These are phyloP conservation scores for Diorhabda elongata DNA, from an alignment of 1,140 invertebrate species.

Conservation along the genomic window DNA sequence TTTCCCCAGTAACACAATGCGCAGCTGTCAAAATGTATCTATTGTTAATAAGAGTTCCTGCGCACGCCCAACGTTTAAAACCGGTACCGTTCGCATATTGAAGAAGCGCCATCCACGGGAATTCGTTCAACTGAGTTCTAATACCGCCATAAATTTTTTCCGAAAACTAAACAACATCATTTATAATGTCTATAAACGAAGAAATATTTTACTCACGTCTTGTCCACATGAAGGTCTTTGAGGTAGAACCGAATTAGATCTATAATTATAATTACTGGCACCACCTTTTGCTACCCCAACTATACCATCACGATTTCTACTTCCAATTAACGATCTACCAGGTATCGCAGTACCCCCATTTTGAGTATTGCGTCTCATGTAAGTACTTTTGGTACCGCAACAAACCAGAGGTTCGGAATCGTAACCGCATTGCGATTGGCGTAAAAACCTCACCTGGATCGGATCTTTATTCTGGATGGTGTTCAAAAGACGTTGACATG, in stretches of 20 bases:
- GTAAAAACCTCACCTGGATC: constrained; percentile 36
- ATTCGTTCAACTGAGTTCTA: constrained; percentile 53
- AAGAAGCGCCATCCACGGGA: constrained; percentile 69
- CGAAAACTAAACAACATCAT: constrained; percentile 27
- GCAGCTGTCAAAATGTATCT: constrained; percentile 55
- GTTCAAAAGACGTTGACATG: constrained; percentile 8
- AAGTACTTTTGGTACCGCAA: constrained; percentile 34
- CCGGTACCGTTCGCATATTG: constrained; percentile 52
- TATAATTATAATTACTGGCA: neutral
- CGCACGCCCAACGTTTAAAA: constrained; percentile 49
- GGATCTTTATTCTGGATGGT: constrained; percentile 6
- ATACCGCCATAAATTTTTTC: constrained; percentile 51
- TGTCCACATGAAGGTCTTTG: constrained; percentile 28
- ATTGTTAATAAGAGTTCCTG: constrained; percentile 49
- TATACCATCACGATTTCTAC: neutral
- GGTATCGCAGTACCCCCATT: neutral
- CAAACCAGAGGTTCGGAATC: constrained; percentile 37
- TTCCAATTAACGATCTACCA: neutral
- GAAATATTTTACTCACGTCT: constrained; percentile 27
- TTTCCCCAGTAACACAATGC: constrained; percentile 50
- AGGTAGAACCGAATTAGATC: constrained; percentile 24
- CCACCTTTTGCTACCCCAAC: neutral
- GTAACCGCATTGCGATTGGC: constrained; percentile 39
- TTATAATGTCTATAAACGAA: neutral
- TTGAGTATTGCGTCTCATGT: neutral